phyloP scores from a whole-genome alignment of 2,113 vertebrate genomes.

The Macheiramphus alcinus region DNA sequence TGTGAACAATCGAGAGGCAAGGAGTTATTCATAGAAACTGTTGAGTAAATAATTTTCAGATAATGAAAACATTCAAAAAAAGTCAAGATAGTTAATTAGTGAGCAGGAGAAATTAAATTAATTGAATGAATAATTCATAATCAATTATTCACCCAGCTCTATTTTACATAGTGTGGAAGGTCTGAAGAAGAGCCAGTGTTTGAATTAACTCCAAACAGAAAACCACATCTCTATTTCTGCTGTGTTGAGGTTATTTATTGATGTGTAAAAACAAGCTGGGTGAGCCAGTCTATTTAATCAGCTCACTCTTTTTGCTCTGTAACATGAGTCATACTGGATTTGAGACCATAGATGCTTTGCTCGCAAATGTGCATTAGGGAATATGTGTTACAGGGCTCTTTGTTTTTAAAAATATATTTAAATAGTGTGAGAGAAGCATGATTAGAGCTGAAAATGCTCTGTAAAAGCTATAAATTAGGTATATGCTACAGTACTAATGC shows the following conservation, averaged over 20 bases:
- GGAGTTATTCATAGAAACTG: constrained; percentile 61
- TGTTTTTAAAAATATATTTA: not conserved
- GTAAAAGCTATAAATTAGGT: constrained; percentile 5
- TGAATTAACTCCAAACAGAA: constrained; percentile 61
- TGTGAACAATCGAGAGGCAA: constrained; percentile 56
- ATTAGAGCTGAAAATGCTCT: constrained; percentile 13
- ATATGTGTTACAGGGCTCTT: constrained; percentile 11
- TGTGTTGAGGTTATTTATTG: constrained; percentile 62
- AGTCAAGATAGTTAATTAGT: constrained; percentile 68
- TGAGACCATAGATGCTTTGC: constrained; percentile 39
- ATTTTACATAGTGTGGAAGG: constrained; percentile 35
- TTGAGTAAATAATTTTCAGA: constrained; percentile 64
- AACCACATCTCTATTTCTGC: constrained; percentile 54
- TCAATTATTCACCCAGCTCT: constrained; percentile 54
- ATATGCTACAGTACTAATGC: not conserved
- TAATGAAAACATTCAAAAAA: constrained; percentile 70
- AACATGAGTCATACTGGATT: constrained; percentile 35
- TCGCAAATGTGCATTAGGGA: constrained; percentile 31
- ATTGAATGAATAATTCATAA: constrained; percentile 69
- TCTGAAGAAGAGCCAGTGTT: constrained; percentile 53
- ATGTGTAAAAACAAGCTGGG: constrained; percentile 59
- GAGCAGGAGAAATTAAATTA: constrained; percentile 65
- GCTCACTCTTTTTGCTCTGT: constrained; percentile 41
- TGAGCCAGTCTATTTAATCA: constrained; percentile 61
- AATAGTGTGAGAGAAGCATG: not conserved